Evolutionary conservation across 2,797 vertebrate species (phyloP).

Genomic region (Silurus lanzhouensis): DNA sequence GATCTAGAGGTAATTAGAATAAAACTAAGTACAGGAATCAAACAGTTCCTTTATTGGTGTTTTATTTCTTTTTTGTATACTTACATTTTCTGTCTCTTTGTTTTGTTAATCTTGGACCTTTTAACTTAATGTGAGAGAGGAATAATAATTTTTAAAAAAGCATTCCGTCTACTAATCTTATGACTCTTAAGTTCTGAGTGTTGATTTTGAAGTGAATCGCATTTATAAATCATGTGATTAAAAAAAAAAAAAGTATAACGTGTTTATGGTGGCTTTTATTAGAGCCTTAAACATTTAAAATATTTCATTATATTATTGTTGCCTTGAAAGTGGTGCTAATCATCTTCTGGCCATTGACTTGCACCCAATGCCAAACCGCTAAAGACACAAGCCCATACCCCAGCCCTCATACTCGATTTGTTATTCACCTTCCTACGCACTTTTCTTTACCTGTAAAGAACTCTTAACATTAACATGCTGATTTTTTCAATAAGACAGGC

Average conservation of each 20-base stretch:
- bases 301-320: slow-evolving; percentile 40
- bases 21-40: neutral
- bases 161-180: neutral
- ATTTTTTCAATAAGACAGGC: neutral
- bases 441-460: neutral
- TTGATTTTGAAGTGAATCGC: slow-evolving; percentile 47
- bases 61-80: neutral
- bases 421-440: neutral
- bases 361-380: slow-evolving; percentile 73
- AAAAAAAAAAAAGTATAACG: neutral
- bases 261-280: slow-evolving; percentile 25
- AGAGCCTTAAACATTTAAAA: neutral
- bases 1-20: neutral
- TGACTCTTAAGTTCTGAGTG: neutral
- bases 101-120: neutral
- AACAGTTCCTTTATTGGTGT: neutral
- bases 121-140: neutral
- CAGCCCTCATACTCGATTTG: neutral
- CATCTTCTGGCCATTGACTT: slow-evolving; percentile 61
- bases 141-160: neutral
- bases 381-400: slow-evolving; percentile 37
- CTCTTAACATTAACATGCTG: neutral
- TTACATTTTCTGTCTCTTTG: neutral
- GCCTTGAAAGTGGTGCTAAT: slow-evolving; percentile 69
- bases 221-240: slow-evolving; percentile 16